Evolutionary conservation across 2,888 invertebrate species (phyloP).

Genomic region (Apamea crenata): DNA sequence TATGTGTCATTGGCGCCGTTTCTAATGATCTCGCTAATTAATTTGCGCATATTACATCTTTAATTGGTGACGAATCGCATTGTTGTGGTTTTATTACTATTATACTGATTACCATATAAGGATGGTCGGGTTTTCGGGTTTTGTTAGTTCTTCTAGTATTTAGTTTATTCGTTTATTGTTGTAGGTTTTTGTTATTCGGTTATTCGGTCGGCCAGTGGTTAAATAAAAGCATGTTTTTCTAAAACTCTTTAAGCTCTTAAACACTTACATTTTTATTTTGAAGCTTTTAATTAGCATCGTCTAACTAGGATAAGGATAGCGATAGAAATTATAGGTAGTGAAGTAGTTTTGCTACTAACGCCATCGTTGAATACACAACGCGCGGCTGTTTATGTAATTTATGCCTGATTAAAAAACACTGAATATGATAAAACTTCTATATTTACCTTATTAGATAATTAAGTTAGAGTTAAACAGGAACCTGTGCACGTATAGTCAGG

Average conservation of each 20-base stretch:
- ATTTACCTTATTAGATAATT: neutral
- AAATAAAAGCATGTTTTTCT: constrained; percentile 17
- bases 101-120: constrained; percentile 51
- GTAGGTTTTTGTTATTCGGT: neutral
- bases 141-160: constrained; percentile 18
- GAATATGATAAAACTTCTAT: neutral
- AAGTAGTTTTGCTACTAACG: neutral
- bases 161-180: constrained; percentile 37
- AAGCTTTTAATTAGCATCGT: neutral
- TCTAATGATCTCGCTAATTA: constrained; percentile 81
- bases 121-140: constrained; percentile 32
- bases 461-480: neutral
- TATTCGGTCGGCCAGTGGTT: neutral
- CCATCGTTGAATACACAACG: no score
- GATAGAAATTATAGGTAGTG: neutral
- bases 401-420: neutral
- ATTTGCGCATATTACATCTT: constrained; percentile 76
- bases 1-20: constrained; percentile 83
- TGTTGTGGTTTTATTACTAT: constrained; percentile 69
- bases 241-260: neutral
- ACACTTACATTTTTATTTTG: neutral
- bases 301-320: neutral
- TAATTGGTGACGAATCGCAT: constrained; percentile 68
- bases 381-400: neutral
- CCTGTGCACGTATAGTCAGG: neutral